Evolutionary conservation across 2,888 invertebrate species (phyloP).

Genomic region (Drosophila atroscutellata): DNA sequence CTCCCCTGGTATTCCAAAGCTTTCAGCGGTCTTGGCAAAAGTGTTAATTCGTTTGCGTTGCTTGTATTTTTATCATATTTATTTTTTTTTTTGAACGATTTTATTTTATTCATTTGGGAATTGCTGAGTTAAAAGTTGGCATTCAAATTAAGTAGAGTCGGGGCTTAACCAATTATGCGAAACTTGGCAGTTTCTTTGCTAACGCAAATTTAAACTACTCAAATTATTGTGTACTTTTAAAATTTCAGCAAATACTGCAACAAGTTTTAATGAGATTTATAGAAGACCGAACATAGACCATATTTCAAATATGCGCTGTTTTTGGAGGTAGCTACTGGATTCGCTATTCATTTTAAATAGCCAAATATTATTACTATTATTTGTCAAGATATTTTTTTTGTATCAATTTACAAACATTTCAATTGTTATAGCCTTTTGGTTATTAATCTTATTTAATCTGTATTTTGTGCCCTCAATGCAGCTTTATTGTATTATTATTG

Average conservation of each 20-base stretch:
- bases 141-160: conserved; percentile 56
- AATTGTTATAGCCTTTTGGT: neutral
- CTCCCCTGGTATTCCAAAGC: conserved; percentile 7
- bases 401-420: neutral
- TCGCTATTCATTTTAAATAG: neutral
- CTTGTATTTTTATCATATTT: conserved; percentile 39
- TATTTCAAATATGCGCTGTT: neutral
- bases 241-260: conserved; percentile 3
- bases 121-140: conserved; percentile 57
- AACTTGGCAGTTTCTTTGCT: conserved; percentile 39
- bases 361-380: neutral
- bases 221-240: neutral
- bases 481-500: neutral
- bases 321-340: neutral
- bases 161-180: conserved; percentile 42
- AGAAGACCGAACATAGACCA: neutral
- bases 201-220: conserved; percentile 40
- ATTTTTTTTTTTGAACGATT: conserved; percentile 44
- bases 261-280: conserved; percentile 26
- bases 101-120: conserved; percentile 48
- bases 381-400: neutral
- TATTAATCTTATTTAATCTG: neutral
- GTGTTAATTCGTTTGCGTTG: conserved; percentile 74
- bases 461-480: neutral
- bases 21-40: conserved; percentile 38